Conservation (phyloP, 1,140 invertebrate genomes). For the Oryctes rhinoceros region DNA sequence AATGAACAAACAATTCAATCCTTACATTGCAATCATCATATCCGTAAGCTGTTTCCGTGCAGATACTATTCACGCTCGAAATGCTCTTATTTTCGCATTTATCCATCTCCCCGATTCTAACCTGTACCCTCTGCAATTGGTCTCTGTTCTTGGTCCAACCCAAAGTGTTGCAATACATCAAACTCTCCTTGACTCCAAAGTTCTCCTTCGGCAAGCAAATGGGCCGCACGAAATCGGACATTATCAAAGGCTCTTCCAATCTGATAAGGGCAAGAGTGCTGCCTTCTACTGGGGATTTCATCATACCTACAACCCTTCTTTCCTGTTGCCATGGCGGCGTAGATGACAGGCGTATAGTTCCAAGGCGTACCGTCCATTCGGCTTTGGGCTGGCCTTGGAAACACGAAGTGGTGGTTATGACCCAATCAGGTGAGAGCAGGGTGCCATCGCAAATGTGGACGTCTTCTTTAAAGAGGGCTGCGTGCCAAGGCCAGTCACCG, state of each 20-base stretch:
- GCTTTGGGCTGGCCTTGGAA: constrained; percentile 89
- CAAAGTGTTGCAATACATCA: constrained; percentile 77
- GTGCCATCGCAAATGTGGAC: constrained; percentile 89
- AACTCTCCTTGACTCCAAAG: constrained; percentile 40
- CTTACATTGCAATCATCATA: constrained; percentile 83
- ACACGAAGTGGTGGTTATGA: constrained; percentile 87
- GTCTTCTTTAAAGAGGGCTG: constrained; percentile 81
- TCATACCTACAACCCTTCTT: constrained; percentile 83
- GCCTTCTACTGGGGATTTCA: constrained; percentile 88
- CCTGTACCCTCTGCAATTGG: constrained; percentile 78
- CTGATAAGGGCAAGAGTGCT: constrained; percentile 84
- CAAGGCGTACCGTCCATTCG: constrained; percentile 83
- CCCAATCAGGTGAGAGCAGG: constrained; percentile 80
- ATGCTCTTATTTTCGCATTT: constrained; percentile 85
- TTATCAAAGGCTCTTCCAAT: constrained; percentile 76
- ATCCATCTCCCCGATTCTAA: constrained; percentile 77
- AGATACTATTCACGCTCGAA: constrained; percentile 80
- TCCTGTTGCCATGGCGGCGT: constrained; percentile 89
- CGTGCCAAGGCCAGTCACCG: constrained; percentile 92
- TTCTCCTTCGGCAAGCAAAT: constrained; percentile 75
- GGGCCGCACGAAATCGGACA: constrained; percentile 84
- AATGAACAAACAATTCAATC: constrained; percentile 44
- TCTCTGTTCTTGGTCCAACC: constrained; percentile 85
- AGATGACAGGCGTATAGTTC: constrained; percentile 77
- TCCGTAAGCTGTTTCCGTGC: constrained; percentile 81